Evolutionary conservation across 2,113 vertebrate species (phyloP), one percentile per base, ranked within the genome.

Genomic region (Nematolebias whitei): DNA sequence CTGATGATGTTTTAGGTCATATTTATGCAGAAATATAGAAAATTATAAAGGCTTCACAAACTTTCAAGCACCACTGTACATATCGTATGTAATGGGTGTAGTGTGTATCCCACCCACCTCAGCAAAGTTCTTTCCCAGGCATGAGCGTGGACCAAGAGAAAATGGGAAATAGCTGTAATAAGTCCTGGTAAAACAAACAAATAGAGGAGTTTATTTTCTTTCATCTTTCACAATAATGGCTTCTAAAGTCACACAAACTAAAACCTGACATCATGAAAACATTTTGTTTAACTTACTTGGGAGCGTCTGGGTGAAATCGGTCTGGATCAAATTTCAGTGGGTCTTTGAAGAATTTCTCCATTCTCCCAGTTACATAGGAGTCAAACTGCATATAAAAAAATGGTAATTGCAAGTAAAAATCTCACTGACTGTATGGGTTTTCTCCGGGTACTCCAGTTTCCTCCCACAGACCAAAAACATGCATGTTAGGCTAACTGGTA

Each of bases 321-420:
- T n/a, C n/a, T n/a, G n/a, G n/a, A n/a, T n/a, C n/a, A n/a, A n/a
- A n/a, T n/a, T n/a, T n/a, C n/a, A n/a, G n/a, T n/a, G n/a, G n/a
- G n/a, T n/a, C n/a, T n/a, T 94, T 92, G 71, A 98, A 98, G 88
- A 93, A 95, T 26, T 45, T 91, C 10, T 95, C 95, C 95, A 96
- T 80, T 49, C 96, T 92, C 29, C 94, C 92, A 74, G 88, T 86
- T 56, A 89, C 39, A 0, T 95, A 98, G 39, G 87, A 90, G 88
- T 60, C 95, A 48, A 97, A 91, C 96, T 98, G 88, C 53, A 76
- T 4, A 43, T 58, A 0, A 65, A 2, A 69, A 32, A 32, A 16
- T 16, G 12, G 23, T 1, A 0, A 56, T 0, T 41, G 15, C 4
- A 69, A 4, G 12, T 16, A 18, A 18, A 11, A 20, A 38, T 5